A percentile compares a stretch with the other conserved stretches of the same genome.
phyloP scores from a whole-genome alignment of 2,113 vertebrate species.

The Stigmatopora argus region DNA sequence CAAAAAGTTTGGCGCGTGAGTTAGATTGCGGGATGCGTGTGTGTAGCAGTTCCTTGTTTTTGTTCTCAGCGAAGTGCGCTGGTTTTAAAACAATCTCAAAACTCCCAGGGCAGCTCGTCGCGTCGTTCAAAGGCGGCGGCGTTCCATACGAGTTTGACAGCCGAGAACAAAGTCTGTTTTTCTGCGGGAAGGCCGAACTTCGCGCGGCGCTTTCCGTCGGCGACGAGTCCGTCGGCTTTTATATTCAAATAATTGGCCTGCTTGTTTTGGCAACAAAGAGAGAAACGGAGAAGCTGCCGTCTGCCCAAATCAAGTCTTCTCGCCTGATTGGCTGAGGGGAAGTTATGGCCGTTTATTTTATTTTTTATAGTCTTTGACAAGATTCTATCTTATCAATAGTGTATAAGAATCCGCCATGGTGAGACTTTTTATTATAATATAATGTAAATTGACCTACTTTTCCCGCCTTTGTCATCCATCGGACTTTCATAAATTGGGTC shows the following conservation, averaged over 20 bases:
- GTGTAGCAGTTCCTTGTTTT: background rate
- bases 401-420: too few relatives aligned
- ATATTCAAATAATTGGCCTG: background rate
- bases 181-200: background rate
- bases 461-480: background rate
- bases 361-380: too few relatives aligned
- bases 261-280: background rate
- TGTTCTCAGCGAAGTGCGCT: background rate
- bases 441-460: background rate
- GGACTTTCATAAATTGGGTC: background rate
- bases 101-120: background rate
- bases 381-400: too few relatives aligned
- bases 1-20: background rate
- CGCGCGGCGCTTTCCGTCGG: background rate
- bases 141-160: background rate
- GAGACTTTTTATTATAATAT: too few relatives aligned
- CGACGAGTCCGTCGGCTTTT: background rate
- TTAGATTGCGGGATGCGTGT: background rate
- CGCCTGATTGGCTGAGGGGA: background rate
- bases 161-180: background rate
- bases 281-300: background rate
- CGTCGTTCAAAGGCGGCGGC: background rate
- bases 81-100: background rate
- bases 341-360: too few relatives aligned
- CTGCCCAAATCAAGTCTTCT: background rate